Evolutionary conservation across 2,888 invertebrate species (phyloP).

Genomic region (Pyrrhosoma nymphula): DNA sequence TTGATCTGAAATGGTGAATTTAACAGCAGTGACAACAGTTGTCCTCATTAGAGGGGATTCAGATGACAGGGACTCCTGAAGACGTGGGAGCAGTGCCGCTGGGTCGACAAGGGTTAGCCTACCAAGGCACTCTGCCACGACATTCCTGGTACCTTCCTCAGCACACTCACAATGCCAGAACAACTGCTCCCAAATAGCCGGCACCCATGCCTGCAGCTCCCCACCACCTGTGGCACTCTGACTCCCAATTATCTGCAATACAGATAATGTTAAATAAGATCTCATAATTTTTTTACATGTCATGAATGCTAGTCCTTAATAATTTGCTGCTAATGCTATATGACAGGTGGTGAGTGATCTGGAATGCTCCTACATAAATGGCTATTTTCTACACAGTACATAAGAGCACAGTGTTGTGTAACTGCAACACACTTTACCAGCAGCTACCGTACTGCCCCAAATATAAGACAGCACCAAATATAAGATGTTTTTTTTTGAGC

Average conservation of each 20-base stretch:
- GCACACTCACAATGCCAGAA: slow-evolving; percentile 97
- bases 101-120: slow-evolving; percentile 97
- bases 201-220: slow-evolving; percentile 88
- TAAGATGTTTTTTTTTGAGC: too few relatives aligned
- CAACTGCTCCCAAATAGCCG: slow-evolving; percentile 94
- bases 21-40: slow-evolving; percentile 98
- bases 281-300: too few relatives aligned
- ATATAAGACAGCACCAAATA: too few relatives aligned
- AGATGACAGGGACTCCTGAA: slow-evolving; percentile 90
- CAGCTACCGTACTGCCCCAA: too few relatives aligned
- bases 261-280: background rate
- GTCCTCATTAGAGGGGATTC: slow-evolving; percentile 93
- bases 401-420: too few relatives aligned
- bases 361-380: too few relatives aligned
- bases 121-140: slow-evolving; percentile 98
- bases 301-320: too few relatives aligned
- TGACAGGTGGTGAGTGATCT: background rate
- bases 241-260: slow-evolving; percentile 88
- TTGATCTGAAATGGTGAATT: slow-evolving; percentile 99
- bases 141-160: slow-evolving; percentile 99
- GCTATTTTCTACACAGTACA: too few relatives aligned
- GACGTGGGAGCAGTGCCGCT: slow-evolving; percentile 89
- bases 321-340: too few relatives aligned
- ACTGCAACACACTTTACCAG: too few relatives aligned
- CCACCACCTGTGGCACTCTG: slow-evolving; percentile 87